These are phyloP conservation scores for Drosophila ercepeae DNA, from an alignment of 1,140 invertebrate species.

Conservation along the genomic window DNA sequence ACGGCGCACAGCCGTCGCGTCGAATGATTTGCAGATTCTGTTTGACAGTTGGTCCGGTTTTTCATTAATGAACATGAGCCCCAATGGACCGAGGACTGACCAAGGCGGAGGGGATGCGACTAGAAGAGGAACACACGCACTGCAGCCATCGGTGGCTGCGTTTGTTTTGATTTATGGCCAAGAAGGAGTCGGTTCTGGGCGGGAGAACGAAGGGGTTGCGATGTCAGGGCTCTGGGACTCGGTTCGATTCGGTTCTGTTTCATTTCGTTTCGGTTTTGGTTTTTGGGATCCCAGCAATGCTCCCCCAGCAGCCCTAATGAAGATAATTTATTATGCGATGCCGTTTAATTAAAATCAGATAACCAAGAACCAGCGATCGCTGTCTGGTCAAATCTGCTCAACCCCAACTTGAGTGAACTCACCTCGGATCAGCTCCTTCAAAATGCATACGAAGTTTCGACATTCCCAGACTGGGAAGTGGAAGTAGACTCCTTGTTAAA, in stretches of 20 bases:
- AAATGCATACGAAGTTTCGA: constrained; percentile 32
- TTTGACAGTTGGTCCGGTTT: constrained; percentile 78
- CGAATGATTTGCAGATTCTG: constrained; percentile 79
- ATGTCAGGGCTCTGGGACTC: constrained; percentile 18
- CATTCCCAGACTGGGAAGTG: constrained; percentile 44
- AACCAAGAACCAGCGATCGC: constrained; percentile 54
- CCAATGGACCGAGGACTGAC: constrained; percentile 9
- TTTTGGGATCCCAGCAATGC: background rate
- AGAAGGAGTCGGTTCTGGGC: constrained; percentile 14
- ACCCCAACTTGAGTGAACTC: constrained; percentile 15
- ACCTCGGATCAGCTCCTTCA: constrained; percentile 51
- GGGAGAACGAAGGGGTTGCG: constrained; percentile 14
- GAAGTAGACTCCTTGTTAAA: constrained; percentile 15
- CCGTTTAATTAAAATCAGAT: constrained; percentile 82
- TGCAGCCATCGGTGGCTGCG: constrained; percentile 37
- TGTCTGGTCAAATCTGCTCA: constrained; percentile 37
- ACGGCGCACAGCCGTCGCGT: constrained; percentile 67
- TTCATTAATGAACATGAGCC: constrained; percentile 78
- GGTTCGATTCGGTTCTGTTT: constrained; percentile 11
- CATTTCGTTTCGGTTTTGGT: constrained; percentile 18
- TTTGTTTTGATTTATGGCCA: constrained; percentile 64
- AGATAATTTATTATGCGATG: constrained; percentile 82
- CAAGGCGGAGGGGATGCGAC: constrained; percentile 2
- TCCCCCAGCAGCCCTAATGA: constrained; percentile 60
- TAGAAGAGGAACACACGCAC: constrained; percentile 67